Conservation (phyloP, 1,140 invertebrate genomes). For the Drosophila burlai region DNA sequence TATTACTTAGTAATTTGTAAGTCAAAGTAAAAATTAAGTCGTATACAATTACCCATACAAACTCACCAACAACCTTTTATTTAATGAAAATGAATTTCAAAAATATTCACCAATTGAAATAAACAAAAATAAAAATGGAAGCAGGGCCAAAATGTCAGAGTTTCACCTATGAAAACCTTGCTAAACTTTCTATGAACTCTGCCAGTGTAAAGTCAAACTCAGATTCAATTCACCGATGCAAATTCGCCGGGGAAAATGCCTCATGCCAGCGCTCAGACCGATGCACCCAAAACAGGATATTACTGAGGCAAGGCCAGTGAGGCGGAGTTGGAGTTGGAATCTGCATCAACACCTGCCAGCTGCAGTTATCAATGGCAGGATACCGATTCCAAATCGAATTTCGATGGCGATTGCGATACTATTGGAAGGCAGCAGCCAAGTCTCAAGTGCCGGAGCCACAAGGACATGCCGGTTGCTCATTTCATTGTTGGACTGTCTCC, state of each 20-base stretch:
- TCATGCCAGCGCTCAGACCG: background rate
- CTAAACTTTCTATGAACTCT: background rate
- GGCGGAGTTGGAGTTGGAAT: background rate
- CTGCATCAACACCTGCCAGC: constrained; percentile 34
- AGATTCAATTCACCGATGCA: background rate
- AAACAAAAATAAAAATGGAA: background rate
- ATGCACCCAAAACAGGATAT: constrained; percentile 17
- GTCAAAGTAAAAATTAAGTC: too few relatives aligned
- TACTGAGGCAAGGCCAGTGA: constrained; percentile 10
- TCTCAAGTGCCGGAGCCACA: background rate
- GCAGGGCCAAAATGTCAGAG: background rate
- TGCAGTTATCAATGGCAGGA: constrained; percentile 16
- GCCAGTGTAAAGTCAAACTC: background rate
- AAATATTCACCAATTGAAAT: background rate
- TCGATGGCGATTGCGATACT: background rate
- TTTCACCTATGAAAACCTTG: background rate
- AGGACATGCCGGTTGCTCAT: constrained; percentile 24
- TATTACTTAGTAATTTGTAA: too few relatives aligned
- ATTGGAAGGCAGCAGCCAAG: background rate
- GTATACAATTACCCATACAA: too few relatives aligned
- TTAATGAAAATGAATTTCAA: too few relatives aligned
- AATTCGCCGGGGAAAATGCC: background rate
- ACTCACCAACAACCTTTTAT: too few relatives aligned
- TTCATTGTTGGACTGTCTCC: constrained; percentile 29
- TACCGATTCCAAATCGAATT: constrained; percentile 12